Conservation (phyloP, 2,797 vertebrate species). For the Lutjanus argentimaculatus region DNA sequence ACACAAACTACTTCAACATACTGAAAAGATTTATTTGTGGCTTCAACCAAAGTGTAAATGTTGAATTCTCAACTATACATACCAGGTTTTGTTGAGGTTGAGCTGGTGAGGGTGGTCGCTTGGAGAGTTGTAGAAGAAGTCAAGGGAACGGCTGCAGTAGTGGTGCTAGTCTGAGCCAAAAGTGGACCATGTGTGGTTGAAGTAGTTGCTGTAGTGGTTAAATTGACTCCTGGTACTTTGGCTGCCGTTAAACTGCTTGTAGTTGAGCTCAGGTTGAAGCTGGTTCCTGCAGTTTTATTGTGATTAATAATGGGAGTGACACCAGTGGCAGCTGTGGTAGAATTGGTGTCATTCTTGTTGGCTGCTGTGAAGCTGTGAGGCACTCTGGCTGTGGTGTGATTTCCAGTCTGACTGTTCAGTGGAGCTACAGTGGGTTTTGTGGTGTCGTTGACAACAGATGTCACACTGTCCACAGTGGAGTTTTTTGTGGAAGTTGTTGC, state of each 20-base stretch:
- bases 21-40: background rate
- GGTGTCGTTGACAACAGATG: background rate
- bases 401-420: slow-evolving; percentile 22
- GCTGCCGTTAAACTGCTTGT: slow-evolving; percentile 27
- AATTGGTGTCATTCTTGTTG: slow-evolving; percentile 1
- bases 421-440: slow-evolving; percentile 24
- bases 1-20: background rate
- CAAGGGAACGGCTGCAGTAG: background rate
- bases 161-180: background rate
- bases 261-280: slow-evolving; percentile 7
- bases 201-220: background rate
- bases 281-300: slow-evolving; percentile 4
- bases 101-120: background rate
- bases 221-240: background rate
- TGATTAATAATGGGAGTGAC: background rate
- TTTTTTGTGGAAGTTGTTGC: background rate
- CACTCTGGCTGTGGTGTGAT: slow-evolving; percentile 13
- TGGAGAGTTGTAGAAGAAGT: slow-evolving; percentile 8
- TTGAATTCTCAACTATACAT: slow-evolving; percentile 15
- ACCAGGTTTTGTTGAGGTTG: slow-evolving; percentile 45
- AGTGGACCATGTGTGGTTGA: background rate
- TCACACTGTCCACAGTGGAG: slow-evolving; percentile 4
- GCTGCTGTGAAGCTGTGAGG: slow-evolving; percentile 15
- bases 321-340: background rate
- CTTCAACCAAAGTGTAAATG: background rate